phyloP scores from a whole-genome alignment of 2,888 invertebrate species.

The Orgyia antiqua region DNA sequence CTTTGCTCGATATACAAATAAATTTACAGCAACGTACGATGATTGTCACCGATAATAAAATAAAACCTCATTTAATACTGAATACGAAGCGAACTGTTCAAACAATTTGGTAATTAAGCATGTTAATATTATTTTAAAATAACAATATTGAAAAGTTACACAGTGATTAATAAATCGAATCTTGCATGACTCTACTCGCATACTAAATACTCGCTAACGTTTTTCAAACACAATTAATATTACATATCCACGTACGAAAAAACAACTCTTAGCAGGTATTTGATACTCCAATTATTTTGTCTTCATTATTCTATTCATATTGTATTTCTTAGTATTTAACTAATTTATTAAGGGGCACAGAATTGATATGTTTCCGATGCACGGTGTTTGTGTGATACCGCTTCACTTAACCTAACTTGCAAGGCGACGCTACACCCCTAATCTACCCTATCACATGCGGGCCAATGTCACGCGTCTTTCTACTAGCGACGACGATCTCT shows the following conservation, averaged over 20 bases:
- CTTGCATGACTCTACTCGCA: conserved; percentile 66
- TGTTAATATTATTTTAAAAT: conserved; percentile 49
- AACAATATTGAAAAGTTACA: conserved; percentile 49
- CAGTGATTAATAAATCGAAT: conserved; percentile 49
- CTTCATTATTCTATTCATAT: conserved; percentile 70
- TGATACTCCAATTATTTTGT: conserved; percentile 73
- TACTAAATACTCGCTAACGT: conserved; percentile 50
- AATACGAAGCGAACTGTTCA: conserved; percentile 67
- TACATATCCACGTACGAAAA: conserved; percentile 54
- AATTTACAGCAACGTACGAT: conserved; percentile 54
- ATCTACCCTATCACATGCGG: conserved; percentile 73
- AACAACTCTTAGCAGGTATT: conserved; percentile 74
- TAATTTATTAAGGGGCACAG: conserved; percentile 85
- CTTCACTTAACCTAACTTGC: conserved; percentile 76
- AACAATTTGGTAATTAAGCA: conserved; percentile 74
- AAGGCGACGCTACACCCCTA: conserved; percentile 74
- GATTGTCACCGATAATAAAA: conserved; percentile 51
- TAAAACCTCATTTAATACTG: conserved; percentile 70
- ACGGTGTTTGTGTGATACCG: conserved; percentile 82
- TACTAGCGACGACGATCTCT: conserved; percentile 41
- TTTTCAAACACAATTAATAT: conserved; percentile 48
- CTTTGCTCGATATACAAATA: conserved; percentile 77
- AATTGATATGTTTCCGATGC: conserved; percentile 88
- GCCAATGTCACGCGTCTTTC: conserved; percentile 68
- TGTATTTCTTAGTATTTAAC: conserved; percentile 75